Percentiles rank a stretch among this genome's conserved stretches.
phyloP scores from a whole-genome alignment of 2,113 vertebrate species.

The Hoplias malabaricus region DNA sequence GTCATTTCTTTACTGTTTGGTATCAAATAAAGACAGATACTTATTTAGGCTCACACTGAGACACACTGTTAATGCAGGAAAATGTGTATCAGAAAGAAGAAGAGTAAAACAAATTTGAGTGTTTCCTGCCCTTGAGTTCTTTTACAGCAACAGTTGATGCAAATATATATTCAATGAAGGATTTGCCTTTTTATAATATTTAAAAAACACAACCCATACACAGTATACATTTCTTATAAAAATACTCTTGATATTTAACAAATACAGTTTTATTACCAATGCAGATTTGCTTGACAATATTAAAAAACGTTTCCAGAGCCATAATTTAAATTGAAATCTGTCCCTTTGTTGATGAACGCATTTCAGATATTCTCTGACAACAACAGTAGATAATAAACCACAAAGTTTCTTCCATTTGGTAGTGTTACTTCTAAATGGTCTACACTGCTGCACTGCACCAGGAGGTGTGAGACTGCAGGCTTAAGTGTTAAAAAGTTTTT shows the following conservation, averaged over 20 bases:
- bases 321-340: background rate
- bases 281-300: background rate
- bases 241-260: too few species aligned
- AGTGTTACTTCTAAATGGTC: background rate
- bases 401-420: background rate
- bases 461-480: background rate
- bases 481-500: too few species aligned
- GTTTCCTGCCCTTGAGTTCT: background rate
- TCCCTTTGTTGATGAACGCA: background rate
- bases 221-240: too few species aligned
- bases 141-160: background rate
- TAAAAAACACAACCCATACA: too few species aligned
- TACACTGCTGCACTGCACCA: background rate
- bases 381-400: background rate
- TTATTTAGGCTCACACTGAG: too few species aligned
- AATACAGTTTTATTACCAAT: constrained; percentile 6
- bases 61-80: too few species aligned
- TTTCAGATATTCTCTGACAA: background rate
- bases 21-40: too few species aligned
- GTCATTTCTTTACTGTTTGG: background rate
- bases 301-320: background rate
- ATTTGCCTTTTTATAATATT: too few species aligned
- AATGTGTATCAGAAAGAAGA: too few species aligned
- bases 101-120: too few species aligned
- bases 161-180: background rate